Conservation (phyloP, 1,140 invertebrate genomes). For the Drosophila tsacasi region DNA sequence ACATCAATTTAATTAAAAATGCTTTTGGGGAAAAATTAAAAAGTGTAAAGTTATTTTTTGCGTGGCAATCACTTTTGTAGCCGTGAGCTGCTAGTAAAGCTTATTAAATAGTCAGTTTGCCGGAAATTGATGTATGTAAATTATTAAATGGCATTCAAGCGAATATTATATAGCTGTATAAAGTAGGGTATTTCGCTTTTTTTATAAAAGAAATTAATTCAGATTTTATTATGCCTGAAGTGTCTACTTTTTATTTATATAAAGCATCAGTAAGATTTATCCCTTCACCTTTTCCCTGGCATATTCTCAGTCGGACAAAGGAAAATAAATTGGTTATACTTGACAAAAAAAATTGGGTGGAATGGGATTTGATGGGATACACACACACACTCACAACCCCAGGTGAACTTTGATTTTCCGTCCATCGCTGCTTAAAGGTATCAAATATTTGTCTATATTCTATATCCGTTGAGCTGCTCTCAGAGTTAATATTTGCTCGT, state of each 20-base stretch:
- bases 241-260: not conserved
- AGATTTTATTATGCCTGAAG: not conserved
- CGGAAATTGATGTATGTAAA: constrained; percentile 18
- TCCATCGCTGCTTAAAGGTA: constrained; percentile 15
- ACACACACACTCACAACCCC: not conserved
- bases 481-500: constrained; percentile 24
- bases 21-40: constrained; percentile 2
- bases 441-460: constrained; percentile 40
- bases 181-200: not conserved
- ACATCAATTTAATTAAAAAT: constrained; percentile 52
- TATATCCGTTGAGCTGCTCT: constrained; percentile 20
- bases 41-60: not conserved
- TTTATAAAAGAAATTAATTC: not conserved
- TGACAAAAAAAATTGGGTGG: not conserved
- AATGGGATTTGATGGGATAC: not conserved
- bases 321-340: not conserved
- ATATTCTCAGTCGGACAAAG: not conserved
- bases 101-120: constrained; percentile 27
- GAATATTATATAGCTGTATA: not conserved
- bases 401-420: constrained; percentile 13
- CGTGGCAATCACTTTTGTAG: not conserved
- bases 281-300: not conserved
- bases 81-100: not conserved
- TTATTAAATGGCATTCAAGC: constrained; percentile 15
- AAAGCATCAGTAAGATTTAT: not conserved